phyloP scores from a whole-genome alignment of 2,888 invertebrate species.

The Drosophila macrothrix region DNA sequence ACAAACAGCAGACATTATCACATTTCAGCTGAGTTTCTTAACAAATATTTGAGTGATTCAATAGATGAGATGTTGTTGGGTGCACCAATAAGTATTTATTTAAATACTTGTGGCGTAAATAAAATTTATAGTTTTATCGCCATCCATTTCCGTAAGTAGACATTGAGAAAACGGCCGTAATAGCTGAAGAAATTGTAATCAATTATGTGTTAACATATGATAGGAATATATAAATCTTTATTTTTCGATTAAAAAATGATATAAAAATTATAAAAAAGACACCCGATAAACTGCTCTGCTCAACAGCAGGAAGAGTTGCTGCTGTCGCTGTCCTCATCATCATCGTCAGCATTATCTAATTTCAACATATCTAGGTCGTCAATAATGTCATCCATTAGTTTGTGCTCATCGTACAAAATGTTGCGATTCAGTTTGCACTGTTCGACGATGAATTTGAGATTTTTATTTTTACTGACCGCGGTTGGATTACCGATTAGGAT shows the following conservation, averaged over 20 bases:
- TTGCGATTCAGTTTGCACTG: slow-evolving; percentile 63
- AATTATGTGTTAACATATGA: neutral
- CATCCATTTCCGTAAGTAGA: neutral
- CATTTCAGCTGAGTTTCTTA: neutral
- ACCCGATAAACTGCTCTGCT: neutral
- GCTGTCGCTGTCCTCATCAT: neutral
- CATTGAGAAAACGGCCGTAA: neutral
- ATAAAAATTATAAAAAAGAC: neutral
- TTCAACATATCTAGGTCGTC: neutral
- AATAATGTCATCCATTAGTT: slow-evolving; percentile 2
- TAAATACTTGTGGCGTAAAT: neutral
- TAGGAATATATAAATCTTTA: neutral
- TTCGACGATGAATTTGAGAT: slow-evolving; percentile 74
- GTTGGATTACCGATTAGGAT: slow-evolving; percentile 86
- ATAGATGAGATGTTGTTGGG: neutral
- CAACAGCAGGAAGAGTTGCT: neutral
- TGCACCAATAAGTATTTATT: neutral
- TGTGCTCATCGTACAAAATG: slow-evolving; percentile 21
- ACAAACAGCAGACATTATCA: neutral
- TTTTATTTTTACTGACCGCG: slow-evolving; percentile 77
- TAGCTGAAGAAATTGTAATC: neutral
- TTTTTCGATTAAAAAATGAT: neutral
- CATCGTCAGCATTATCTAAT: neutral
- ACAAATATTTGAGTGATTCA: neutral
- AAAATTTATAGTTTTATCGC: neutral